Evolutionary conservation across 2,797 vertebrate species (phyloP).

Genomic region (Crenuchus spilurus): DNA sequence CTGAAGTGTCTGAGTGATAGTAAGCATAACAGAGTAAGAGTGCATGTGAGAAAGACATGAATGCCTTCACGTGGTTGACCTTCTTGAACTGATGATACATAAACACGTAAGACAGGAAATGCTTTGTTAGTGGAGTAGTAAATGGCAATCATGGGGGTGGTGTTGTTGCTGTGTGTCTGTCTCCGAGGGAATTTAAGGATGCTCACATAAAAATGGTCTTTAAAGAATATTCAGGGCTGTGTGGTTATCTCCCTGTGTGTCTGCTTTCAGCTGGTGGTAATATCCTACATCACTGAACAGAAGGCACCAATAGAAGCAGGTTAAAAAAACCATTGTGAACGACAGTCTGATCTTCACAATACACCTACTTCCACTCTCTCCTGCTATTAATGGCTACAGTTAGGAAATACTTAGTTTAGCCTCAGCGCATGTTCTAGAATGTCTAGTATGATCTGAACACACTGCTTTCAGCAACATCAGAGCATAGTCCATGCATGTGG

Average conservation of each 20-base stretch:
- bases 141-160: background rate
- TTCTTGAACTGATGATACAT: background rate
- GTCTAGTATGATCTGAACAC: too few species aligned
- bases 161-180: conserved; percentile 9
- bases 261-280: background rate
- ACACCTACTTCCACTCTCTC: background rate
- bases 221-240: background rate
- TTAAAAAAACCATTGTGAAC: background rate
- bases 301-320: too few species aligned
- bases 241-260: conserved; percentile 6
- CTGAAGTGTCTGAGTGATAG: conserved; percentile 35
- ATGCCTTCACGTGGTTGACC: conserved; percentile 48
- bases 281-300: background rate
- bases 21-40: conserved; percentile 1
- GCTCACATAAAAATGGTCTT: background rate
- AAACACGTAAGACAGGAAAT: too few species aligned
- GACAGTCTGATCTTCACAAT: background rate
- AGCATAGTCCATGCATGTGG: too few species aligned
- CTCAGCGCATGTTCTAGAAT: too few species aligned
- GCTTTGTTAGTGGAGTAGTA: too few species aligned
- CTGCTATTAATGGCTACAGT: background rate
- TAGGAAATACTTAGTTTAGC: background rate
- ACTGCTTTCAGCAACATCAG: too few species aligned
- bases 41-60: conserved; percentile 42
- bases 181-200: background rate